phyloP scores from a whole-genome alignment of 2,113 vertebrate species.

The Camelus bactrianus region DNA sequence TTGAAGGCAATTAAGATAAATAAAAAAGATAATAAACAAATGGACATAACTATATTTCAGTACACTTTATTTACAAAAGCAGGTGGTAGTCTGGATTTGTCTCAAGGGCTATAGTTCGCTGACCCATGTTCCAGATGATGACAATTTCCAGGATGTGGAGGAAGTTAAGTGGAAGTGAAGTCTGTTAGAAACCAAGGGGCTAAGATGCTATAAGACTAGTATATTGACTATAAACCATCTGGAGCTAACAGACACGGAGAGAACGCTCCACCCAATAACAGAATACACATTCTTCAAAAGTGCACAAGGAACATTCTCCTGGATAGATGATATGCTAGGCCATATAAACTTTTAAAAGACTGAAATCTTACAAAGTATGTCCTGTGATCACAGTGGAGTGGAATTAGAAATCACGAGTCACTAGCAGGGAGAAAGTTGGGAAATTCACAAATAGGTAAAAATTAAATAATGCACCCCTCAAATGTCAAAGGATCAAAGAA shows the following conservation, averaged over 20 bases:
- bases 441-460: not conserved
- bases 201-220: not conserved
- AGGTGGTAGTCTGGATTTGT: not conserved
- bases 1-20: not conserved
- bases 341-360: not conserved
- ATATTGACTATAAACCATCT: not conserved
- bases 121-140: not conserved
- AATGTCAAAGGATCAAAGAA: not conserved
- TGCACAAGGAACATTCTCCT: not conserved
- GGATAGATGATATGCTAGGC: not conserved
- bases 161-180: not conserved
- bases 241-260: not conserved
- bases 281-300: not conserved
- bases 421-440: not conserved
- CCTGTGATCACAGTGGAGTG: not conserved
- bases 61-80: not conserved
- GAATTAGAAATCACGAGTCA: not conserved
- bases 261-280: not conserved
- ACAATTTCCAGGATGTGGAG: not conserved
- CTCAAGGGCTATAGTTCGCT: not conserved
- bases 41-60: not conserved
- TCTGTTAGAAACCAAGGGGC: not conserved
- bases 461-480: not conserved
- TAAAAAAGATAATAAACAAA: not conserved
- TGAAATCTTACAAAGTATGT: not conserved